Base-by-base conservation (phyloP, 2,888 invertebrate species). In the Drosophila peninsularis region DNA sequence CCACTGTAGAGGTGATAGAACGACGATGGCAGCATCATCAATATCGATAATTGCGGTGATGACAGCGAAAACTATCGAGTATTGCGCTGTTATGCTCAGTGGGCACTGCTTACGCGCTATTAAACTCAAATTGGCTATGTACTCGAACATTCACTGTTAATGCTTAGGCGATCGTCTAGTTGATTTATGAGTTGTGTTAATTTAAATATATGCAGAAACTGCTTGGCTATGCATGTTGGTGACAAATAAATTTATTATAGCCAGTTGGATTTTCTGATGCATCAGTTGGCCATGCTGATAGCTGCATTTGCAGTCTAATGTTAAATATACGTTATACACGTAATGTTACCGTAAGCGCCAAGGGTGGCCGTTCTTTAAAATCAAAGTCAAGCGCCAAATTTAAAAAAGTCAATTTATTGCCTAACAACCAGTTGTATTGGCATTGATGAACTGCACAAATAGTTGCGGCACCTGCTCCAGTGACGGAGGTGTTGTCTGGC, bases 361-460 rank as follows among this genome's bases (percentile, higher is more conserved):
- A 37, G 19, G 32, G 49, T 14, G 49, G 14, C 49, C 19, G 34
- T 34, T 19, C 1, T n/a, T 49, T 11, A n/a, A 27, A 45, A 30
- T 17, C 5, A 21, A 13, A 17, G 3, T 9, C 39, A 19, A 13
- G 3, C 54, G 54, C 65, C 5, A 21, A 10, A 34, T 49, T 65
- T 30, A 2, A 55, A 66, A 36, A 9, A 34, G 32, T 24, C 11
- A 21, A 21, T 13, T 27, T 7, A n/a, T 50, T 19, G 6, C 14
- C 37, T 44, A 87, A 53, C 75, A 81, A 19, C 89, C 89, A 2
- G 64, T 70, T 53, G 67, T 91, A 90, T 95, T 95, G 91, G 96
- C 96, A 93, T 96, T 97, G 68, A 98, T 93, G 93, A 97, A 98
- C 90, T 98, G 97, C 90, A 98, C 95, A 94, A 96, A 99, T 91